Conservation (phyloP, 2,113 vertebrate species). For the Nematolebias whitei region DNA sequence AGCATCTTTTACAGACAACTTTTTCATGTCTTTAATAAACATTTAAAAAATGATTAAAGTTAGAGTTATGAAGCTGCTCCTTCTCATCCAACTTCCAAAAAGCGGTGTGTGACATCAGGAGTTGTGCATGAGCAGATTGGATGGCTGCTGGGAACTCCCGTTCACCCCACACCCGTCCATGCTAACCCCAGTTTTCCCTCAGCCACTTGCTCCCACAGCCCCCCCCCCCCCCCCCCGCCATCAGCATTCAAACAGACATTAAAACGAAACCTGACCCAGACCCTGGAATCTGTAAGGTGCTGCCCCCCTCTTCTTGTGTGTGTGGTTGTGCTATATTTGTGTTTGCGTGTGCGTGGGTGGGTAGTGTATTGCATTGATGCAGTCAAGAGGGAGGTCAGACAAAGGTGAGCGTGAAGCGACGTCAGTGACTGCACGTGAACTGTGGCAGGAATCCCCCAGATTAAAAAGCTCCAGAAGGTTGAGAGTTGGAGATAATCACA, state of each 20-base stretch:
- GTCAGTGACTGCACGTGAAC: constrained; percentile 81
- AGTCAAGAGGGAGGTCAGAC: constrained; percentile 75
- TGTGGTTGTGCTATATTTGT: neutral
- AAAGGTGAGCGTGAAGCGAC: constrained; percentile 87
- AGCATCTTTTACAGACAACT: constrained; percentile 48
- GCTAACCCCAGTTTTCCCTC: constrained; percentile 56
- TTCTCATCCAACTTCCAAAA: constrained; percentile 62
- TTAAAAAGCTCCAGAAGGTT: constrained; percentile 95
- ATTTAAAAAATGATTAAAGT: constrained; percentile 31
- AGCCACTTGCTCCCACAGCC: constrained; percentile 50
- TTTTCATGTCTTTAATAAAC: constrained; percentile 57
- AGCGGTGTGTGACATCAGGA: constrained; percentile 72
- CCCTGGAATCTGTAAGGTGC: constrained; percentile 83
- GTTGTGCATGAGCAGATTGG: constrained; percentile 67
- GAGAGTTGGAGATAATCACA: constrained; percentile 94
- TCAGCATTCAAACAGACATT: constrained; percentile 81
- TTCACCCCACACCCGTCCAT: constrained; percentile 68
- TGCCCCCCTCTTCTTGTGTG: constrained; percentile 53
- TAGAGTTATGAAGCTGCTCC: constrained; percentile 59
- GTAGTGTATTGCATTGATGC: constrained; percentile 1
- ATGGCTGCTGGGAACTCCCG: constrained; percentile 68
- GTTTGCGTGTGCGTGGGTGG: constrained; percentile 20
- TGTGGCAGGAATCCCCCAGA: constrained; percentile 91
- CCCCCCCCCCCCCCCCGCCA: too few species aligned
- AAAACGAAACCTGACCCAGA: constrained; percentile 83